Conservation (phyloP, 2,113 vertebrate genomes). For the Bubo blakistoni region DNA sequence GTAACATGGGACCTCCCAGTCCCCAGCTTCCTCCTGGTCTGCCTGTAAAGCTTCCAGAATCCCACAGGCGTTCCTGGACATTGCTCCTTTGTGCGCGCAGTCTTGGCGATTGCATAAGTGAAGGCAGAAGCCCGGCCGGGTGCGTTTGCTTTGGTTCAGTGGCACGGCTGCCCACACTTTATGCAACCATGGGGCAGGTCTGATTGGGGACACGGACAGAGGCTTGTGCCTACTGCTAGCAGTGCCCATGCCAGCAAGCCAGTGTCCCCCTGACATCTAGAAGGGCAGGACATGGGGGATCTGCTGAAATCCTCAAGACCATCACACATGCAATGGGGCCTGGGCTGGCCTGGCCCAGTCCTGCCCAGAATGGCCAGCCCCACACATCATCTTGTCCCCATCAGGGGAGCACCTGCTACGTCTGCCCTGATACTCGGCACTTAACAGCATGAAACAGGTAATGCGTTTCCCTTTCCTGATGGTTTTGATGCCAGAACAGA, state of each 20-base stretch:
- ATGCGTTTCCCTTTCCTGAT: neutral
- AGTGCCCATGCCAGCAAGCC: neutral
- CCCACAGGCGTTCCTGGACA: fast-evolving
- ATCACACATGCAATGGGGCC: too few species aligned
- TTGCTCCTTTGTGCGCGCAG: fast-evolving
- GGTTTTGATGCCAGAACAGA: neutral
- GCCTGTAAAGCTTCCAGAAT: neutral
- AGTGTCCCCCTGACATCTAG: neutral
- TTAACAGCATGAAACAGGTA: neutral
- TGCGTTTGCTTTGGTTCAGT: neutral
- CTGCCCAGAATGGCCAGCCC: neutral
- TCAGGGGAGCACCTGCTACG: fast-evolving
- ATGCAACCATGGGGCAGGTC: neutral
- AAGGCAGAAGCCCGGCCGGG: neutral
- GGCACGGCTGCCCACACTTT: neutral
- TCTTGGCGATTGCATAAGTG: fast-evolving
- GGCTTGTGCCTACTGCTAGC: neutral
- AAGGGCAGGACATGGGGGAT: neutral
- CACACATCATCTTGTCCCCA: neutral
- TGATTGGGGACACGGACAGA: neutral
- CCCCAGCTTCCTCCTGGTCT: neutral
- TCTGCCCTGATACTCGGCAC: neutral
- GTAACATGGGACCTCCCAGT: neutral
- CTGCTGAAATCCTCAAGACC: neutral
- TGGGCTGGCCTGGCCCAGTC: neutral